Conservation (phyloP, 2,113 vertebrate species). For the Telmatochromis sp. region DNA sequence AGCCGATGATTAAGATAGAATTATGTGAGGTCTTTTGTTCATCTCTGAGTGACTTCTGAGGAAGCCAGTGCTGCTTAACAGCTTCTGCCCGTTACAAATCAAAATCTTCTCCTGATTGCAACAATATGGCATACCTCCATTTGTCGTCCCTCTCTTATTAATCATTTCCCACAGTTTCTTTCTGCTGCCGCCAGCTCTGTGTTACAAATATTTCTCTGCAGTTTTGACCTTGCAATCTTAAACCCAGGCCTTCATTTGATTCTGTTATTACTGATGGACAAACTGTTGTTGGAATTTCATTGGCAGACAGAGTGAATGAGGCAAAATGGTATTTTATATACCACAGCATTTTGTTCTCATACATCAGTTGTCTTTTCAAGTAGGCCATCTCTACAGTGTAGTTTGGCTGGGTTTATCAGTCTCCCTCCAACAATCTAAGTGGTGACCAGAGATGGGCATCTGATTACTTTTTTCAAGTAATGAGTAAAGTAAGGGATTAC, state of each 20-base stretch:
- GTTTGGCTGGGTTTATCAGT: background rate
- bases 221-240: background rate
- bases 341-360: background rate
- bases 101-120: background rate
- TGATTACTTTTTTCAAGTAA: too few species aligned
- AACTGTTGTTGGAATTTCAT: background rate
- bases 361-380: background rate
- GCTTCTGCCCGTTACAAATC: background rate
- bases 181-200: background rate
- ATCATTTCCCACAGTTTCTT: background rate
- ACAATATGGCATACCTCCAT: background rate
- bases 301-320: background rate
- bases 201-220: background rate
- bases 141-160: background rate
- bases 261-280: background rate
- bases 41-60: background rate
- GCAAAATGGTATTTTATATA: rapidly evolving
- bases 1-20: constrained; percentile 22
- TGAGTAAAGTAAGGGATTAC: too few species aligned
- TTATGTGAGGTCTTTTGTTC: background rate
- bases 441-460: too few species aligned
- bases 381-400: background rate
- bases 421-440: background rate
- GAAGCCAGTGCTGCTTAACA: background rate
- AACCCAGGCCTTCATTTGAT: background rate